Evolutionary conservation across 2,888 invertebrate species (phyloP).

Genomic region (Macaria liturata): DNA sequence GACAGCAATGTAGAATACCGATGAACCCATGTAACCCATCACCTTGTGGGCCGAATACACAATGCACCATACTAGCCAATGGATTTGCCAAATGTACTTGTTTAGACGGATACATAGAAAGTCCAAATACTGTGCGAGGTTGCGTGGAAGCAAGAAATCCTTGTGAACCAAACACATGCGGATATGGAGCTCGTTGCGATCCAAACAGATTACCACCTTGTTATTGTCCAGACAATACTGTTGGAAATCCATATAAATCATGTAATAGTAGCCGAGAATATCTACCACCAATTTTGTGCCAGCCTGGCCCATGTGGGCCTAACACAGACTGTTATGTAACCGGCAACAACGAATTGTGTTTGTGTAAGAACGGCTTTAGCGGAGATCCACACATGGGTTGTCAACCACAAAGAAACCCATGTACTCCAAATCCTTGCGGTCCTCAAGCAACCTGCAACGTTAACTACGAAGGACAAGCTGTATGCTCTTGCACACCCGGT

Average conservation of each 20-base stretch:
- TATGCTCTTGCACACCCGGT: constrained; percentile 89
- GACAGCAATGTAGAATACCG: constrained; percentile 87
- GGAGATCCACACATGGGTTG: constrained; percentile 93
- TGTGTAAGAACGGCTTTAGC: constrained; percentile 88
- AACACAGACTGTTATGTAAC: constrained; percentile 94
- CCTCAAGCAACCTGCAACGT: constrained; percentile 89
- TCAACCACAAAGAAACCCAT: constrained; percentile 87
- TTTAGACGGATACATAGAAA: constrained; percentile 91
- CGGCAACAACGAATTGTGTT: constrained; percentile 92
- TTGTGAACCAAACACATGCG: constrained; percentile 93
- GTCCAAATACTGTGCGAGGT: constrained; percentile 93
- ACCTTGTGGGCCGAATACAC: constrained; percentile 94
- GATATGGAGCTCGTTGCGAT: constrained; percentile 90
- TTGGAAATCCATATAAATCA: constrained; percentile 92
- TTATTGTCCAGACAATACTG: constrained; percentile 91
- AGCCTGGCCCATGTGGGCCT: constrained; percentile 91
- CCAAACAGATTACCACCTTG: constrained; percentile 91
- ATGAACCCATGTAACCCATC: constrained; percentile 92
- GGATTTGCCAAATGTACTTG: constrained; percentile 95
- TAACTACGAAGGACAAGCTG: constrained; percentile 86
- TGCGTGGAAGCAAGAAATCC: constrained; percentile 91
- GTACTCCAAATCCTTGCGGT: constrained; percentile 92
- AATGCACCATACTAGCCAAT: constrained; percentile 89
- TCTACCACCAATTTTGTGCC: constrained; percentile 86
- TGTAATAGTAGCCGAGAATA: constrained; percentile 83